These are phyloP conservation scores for Eudemis profundana DNA, from an alignment of 2,888 invertebrate genomes.

Conservation along the genomic window DNA sequence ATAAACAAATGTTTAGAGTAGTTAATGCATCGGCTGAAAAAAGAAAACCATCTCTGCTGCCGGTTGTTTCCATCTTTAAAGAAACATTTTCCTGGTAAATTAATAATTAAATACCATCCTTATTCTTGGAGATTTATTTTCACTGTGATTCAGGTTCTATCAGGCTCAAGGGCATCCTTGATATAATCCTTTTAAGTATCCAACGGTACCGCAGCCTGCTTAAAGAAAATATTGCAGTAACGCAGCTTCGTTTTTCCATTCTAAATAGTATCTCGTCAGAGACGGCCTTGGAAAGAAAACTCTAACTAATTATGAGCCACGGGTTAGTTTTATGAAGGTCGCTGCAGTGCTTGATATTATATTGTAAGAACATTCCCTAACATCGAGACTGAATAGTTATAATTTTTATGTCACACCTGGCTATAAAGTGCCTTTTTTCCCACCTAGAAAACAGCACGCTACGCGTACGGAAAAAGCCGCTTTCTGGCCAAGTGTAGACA, in stretches of 20 bases:
- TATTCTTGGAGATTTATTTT: background rate
- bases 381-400: no score
- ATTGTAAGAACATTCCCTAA: background rate
- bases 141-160: background rate
- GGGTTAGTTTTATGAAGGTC: slow-evolving; percentile 15
- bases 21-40: no score
- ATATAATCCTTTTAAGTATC: slow-evolving; percentile 7
- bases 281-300: slow-evolving; percentile 27
- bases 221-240: slow-evolving; percentile 22
- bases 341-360: background rate
- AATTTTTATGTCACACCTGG: no score
- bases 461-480: no score
- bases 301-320: slow-evolving; percentile 19
- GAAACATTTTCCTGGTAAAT: background rate
- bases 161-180: slow-evolving; percentile 18
- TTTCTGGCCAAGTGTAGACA: no score
- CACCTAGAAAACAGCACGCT: no score
- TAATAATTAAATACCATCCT: background rate
- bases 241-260: slow-evolving; percentile 17
- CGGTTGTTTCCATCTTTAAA: no score
- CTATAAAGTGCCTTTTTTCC: no score
- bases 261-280: slow-evolving; percentile 13
- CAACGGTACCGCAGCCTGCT: slow-evolving; percentile 3
- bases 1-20: no score
- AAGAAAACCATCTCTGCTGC: no score